These are phyloP conservation scores for Embiotoca jacksoni DNA, from an alignment of 2,113 vertebrate genomes.

Conservation along the genomic window DNA sequence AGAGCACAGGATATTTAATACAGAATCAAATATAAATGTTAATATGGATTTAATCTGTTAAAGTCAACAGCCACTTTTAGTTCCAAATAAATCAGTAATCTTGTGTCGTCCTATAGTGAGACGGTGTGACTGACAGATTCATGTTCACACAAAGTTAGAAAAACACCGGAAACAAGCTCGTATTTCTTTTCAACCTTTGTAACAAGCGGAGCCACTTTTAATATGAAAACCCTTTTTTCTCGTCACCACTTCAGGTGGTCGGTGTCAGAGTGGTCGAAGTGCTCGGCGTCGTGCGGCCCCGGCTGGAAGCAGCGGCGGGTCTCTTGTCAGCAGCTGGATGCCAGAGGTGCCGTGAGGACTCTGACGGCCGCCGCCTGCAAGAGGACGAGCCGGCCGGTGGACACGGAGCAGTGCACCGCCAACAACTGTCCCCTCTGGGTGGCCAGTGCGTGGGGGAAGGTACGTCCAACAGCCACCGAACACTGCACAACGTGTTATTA, in stretches of 20 bases:
- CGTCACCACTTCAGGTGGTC: conserved; percentile 83
- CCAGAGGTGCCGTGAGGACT: conserved; percentile 53
- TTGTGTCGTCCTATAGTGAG: too few species aligned
- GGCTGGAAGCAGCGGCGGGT: conserved; percentile 86
- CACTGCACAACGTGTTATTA: not conserved
- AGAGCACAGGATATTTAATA: too few species aligned
- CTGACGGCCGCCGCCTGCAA: conserved; percentile 70
- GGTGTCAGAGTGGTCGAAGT: conserved; percentile 84
- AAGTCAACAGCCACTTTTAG: too few species aligned
- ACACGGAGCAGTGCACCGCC: conserved; percentile 77
- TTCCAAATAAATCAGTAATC: too few species aligned
- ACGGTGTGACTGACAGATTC: not conserved
- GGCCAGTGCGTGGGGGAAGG: conserved; percentile 79
- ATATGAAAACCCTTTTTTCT: not conserved
- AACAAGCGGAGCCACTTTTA: not conserved
- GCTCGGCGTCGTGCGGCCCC: conserved; percentile 86
- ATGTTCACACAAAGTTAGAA: not conserved
- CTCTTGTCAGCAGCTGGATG: conserved; percentile 80
- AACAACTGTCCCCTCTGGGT: conserved; percentile 76
- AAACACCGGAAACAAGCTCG: not conserved
- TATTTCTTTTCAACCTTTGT: not conserved
- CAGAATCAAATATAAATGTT: too few species aligned
- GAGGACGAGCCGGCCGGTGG: conserved; percentile 61
- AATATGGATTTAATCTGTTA: too few species aligned
- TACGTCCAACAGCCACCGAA: conserved; percentile 34